phyloP scores from a whole-genome alignment of 1,140 invertebrate species.

The Tetramorium alpestre region DNA sequence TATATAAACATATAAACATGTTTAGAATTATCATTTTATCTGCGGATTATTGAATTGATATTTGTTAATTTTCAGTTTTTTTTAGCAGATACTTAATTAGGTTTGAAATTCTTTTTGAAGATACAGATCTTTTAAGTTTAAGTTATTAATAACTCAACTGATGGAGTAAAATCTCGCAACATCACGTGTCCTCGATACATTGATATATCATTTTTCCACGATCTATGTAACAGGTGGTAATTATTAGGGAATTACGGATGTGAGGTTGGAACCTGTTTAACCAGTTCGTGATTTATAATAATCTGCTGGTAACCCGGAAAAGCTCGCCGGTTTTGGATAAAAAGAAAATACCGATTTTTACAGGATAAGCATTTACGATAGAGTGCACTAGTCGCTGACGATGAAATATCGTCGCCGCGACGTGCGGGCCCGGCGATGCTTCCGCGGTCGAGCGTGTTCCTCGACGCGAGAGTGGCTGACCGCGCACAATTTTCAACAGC shows the following conservation, averaged over 20 bases:
- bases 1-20: background rate
- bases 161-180: background rate
- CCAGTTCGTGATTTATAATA: slow-evolving; percentile 40
- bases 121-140: background rate
- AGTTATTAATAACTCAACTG: background rate
- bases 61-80: background rate
- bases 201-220: slow-evolving; percentile 17
- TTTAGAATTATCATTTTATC: background rate
- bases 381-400: background rate
- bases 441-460: background rate
- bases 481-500: slow-evolving; percentile 25
- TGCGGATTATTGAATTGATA: background rate
- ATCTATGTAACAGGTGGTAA: slow-evolving; percentile 32
- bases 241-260: slow-evolving; percentile 27
- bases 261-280: slow-evolving; percentile 34
- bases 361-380: background rate
- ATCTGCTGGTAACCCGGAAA: background rate
- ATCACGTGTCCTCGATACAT: background rate
- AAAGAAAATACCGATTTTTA: slow-evolving; percentile 15
- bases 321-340: slow-evolving; percentile 23
- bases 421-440: background rate
- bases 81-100: background rate
- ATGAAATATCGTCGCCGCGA: slow-evolving; percentile 32
- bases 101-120: background rate
- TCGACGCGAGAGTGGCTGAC: background rate